phyloP scores from a whole-genome alignment of 1,140 invertebrate species.

The Dreissena polymorpha region DNA sequence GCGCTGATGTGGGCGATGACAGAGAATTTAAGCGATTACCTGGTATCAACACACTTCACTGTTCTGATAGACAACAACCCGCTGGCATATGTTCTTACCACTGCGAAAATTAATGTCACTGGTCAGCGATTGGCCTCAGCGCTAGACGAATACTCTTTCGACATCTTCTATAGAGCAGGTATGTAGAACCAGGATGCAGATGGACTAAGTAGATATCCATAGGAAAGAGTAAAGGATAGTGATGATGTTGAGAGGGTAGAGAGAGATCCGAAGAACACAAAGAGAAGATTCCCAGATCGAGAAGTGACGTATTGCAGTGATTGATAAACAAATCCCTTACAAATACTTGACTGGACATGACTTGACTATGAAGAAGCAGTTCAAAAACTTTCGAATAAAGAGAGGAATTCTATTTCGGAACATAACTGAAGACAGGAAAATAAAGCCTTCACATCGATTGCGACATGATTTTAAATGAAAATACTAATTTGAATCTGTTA shows the following conservation, averaged over 20 bases:
- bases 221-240: constrained; percentile 7
- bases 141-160: constrained; percentile 35
- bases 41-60: too few species aligned
- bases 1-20: constrained; percentile 47
- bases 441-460: too few species aligned
- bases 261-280: constrained; percentile 4
- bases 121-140: constrained; percentile 54
- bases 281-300: neutral
- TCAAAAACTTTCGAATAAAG: constrained; percentile 35
- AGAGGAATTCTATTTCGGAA: constrained; percentile 27
- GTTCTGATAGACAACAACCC: constrained; percentile 49
- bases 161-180: too few species aligned
- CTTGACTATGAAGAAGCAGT: constrained; percentile 34
- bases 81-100: too few species aligned
- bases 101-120: constrained; percentile 54
- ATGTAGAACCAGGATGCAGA: constrained; percentile 52
- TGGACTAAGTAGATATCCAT: constrained; percentile 34
- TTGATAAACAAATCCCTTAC: too few species aligned
- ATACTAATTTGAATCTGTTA: too few species aligned
- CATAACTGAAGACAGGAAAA: neutral
- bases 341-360: too few species aligned
- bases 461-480: too few species aligned
- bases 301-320: neutral
- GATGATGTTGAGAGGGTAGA: neutral
- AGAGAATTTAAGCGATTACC: constrained; percentile 53